Percentiles rank a stretch among this genome's conserved stretches.
phyloP scores from a whole-genome alignment of 2,888 invertebrate genomes.

The Argyra leucocephala region DNA sequence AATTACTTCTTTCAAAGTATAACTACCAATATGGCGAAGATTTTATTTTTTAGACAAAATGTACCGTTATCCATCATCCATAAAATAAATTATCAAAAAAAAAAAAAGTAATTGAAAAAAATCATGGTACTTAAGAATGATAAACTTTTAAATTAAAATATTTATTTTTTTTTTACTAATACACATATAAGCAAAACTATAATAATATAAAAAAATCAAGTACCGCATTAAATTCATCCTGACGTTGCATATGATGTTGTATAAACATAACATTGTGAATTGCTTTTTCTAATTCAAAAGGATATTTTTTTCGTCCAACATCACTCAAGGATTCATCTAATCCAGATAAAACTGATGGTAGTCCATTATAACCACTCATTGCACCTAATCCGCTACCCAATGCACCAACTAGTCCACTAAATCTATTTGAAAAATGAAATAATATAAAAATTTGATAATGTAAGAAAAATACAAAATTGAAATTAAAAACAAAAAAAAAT shows the following conservation, averaged over 20 bases:
- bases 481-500: neutral
- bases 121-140: no score
- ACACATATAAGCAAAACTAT: no score
- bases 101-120: no score
- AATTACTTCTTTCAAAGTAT: no score
- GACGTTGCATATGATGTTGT: slow-evolving; percentile 87
- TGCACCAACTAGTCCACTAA: slow-evolving; percentile 66
- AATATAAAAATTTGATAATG: neutral
- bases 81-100: no score
- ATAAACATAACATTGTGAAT: slow-evolving; percentile 93
- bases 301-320: slow-evolving; percentile 76
- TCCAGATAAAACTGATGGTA: slow-evolving; percentile 74
- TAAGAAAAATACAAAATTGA: neutral
- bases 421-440: slow-evolving; percentile 44
- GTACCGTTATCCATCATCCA: no score
- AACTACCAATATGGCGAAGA: no score
- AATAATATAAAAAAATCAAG: slow-evolving; percentile 37
- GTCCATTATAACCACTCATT: slow-evolving; percentile 64
- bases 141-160: no score
- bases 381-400: slow-evolving; percentile 52
- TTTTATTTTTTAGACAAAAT: no score
- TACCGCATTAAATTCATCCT: slow-evolving; percentile 90
- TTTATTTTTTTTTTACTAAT: no score
- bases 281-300: slow-evolving; percentile 85
- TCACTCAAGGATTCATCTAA: slow-evolving; percentile 75